These are phyloP conservation scores for Calephelis perditalis DNA, from an alignment of 2,888 invertebrate genomes.

Conservation along the genomic window DNA sequence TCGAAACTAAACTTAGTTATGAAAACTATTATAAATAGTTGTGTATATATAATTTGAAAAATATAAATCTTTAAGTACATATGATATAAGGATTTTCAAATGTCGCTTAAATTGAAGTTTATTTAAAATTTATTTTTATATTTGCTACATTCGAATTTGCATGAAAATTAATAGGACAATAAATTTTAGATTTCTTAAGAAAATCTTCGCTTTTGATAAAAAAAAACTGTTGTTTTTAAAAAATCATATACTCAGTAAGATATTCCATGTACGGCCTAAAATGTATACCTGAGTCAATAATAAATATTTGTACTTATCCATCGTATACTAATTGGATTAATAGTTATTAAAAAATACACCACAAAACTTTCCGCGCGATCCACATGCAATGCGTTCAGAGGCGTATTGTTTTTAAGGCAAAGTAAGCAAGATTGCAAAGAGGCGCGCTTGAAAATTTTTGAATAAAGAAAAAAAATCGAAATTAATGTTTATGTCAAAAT, in stretches of 20 bases:
- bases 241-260: neutral
- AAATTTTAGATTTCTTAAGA: too few relatives aligned
- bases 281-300: neutral
- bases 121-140: neutral
- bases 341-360: too few relatives aligned
- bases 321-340: too few relatives aligned
- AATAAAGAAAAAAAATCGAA: too few relatives aligned
- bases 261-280: slow-evolving; percentile 12
- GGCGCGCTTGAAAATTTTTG: too few relatives aligned
- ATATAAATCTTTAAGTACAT: slow-evolving; percentile 1
- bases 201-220: neutral
- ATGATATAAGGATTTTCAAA: neutral
- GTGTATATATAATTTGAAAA: slow-evolving; percentile 3
- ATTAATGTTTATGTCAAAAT: too few relatives aligned
- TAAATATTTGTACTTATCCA: too few relatives aligned
- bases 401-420: too few relatives aligned
- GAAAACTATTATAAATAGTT: slow-evolving; percentile 9
- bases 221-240: slow-evolving; percentile 10
- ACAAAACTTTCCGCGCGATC: too few relatives aligned
- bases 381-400: too few relatives aligned
- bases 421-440: too few relatives aligned
- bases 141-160: neutral
- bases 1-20: neutral
- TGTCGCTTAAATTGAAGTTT: neutral
- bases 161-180: too few relatives aligned